Base-by-base conservation (phyloP, 2,797 vertebrate species). In the Lacerta bilineata region DNA sequence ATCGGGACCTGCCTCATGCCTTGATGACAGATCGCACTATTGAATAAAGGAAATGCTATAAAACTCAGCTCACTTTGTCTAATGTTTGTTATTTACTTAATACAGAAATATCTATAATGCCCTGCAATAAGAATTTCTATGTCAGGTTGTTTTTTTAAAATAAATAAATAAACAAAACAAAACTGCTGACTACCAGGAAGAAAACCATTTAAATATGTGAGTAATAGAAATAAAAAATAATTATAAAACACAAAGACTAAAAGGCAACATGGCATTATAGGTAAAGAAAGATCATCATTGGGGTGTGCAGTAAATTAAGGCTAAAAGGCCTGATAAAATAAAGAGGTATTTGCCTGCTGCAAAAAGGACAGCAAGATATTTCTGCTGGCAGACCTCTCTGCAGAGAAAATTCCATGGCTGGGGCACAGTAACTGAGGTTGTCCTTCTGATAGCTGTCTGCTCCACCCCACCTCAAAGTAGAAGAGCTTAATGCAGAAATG, bases 51-150 rank as follows among this genome's bases (percentile, higher is more conserved):
- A 20, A 87, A 25, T 33, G n/a, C 69, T 66, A 46, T 86, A 86
- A 66, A 64, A 64, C 36, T 46, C 59, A 68, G 43, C 75, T 85
- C 55, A 77, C 59, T 61, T 86, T 86, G 41, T 75, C 75, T 50
- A 68, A 75, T 0, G 20, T 64, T 64, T 23, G 61, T 64, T 64
- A 64, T 18, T 84, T 74, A 74, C 74, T 83, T 74, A 84, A 74
- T 84, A 84, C 50, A 59, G 46, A 74, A 23, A 84, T 29, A 25
- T 59, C 33, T 84, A 74, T 84, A 39, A 23, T 59, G 83, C 68
- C 50, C 33, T 36, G 71, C 20, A 27, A 39, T 15, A 59, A 39
- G 29, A 82, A 82, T 82, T 84, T 69, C 23, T 46, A 18, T 25
- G 23, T 20, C 68, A 39, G 43, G 13, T 55, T 50, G 50, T 4